Conservation (phyloP, 2,113 vertebrate genomes). For the Lophochroa leadbeateri region DNA sequence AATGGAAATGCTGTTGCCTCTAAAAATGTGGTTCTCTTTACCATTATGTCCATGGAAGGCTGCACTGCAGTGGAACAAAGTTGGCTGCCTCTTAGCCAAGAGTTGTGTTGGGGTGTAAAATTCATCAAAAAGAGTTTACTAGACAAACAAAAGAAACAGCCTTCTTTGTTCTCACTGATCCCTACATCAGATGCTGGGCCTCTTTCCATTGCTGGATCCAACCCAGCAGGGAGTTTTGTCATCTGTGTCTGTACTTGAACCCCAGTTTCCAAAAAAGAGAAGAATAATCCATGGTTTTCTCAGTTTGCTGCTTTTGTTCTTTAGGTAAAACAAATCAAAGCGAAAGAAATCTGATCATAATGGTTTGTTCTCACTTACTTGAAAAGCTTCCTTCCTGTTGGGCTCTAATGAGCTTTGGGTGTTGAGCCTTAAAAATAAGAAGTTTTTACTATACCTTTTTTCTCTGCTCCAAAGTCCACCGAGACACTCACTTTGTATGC, state of each 20-base stretch:
- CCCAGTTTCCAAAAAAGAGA: background rate
- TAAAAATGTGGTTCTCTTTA: constrained; percentile 1
- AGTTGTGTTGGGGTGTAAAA: constrained; percentile 7
- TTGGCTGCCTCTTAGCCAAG: background rate
- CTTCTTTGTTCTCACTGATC: background rate
- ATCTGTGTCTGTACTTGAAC: background rate
- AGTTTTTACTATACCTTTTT: background rate
- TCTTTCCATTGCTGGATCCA: background rate
- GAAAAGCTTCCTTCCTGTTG: background rate
- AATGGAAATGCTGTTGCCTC: constrained; percentile 18
- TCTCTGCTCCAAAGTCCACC: background rate
- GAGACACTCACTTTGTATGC: background rate
- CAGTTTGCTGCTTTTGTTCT: background rate
- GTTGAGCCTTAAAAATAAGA: background rate
- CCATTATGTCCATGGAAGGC: background rate
- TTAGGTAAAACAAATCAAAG: background rate
- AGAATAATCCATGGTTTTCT: background rate
- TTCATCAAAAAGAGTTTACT: background rate
- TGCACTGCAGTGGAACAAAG: background rate
- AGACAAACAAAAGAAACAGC: background rate
- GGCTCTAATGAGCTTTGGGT: background rate
- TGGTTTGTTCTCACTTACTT: background rate
- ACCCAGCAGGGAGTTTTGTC: background rate
- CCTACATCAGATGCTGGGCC: background rate
- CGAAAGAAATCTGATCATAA: background rate